Conservation (phyloP, 2,113 vertebrate genomes). For the Oreochromis tanganicae region DNA sequence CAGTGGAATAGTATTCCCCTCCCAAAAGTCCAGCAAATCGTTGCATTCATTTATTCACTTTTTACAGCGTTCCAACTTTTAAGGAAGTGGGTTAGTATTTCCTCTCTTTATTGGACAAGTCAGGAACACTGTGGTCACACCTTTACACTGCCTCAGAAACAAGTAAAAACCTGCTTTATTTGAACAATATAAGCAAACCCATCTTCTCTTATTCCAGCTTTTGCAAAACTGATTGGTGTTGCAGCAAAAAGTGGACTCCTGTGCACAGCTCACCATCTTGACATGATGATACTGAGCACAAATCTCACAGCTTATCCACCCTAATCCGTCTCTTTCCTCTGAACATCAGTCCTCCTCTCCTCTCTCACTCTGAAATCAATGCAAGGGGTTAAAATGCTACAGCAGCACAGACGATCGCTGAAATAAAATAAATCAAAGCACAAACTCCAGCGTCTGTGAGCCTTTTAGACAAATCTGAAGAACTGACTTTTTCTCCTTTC, state of each 20-base stretch:
- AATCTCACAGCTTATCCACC: constrained; percentile 8
- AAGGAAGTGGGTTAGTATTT: background rate
- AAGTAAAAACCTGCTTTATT: background rate
- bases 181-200: background rate
- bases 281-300: background rate
- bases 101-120: background rate
- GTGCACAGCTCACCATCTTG: background rate
- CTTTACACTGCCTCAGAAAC: background rate
- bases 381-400: background rate
- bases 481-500: background rate
- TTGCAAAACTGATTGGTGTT: background rate
- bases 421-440: background rate
- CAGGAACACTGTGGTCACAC: background rate
- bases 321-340: background rate
- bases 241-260: background rate
- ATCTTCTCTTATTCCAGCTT: fast-evolving
- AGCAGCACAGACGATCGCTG: background rate
- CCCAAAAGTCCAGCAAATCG: background rate
- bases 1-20: background rate
- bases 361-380: background rate
- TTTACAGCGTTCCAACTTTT: fast-evolving
- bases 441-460: background rate
- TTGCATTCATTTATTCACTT: background rate
- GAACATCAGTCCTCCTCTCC: background rate
- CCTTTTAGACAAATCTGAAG: background rate